Evolutionary conservation across 2,113 vertebrate species (phyloP).

Genomic region (Struthio camelus): DNA sequence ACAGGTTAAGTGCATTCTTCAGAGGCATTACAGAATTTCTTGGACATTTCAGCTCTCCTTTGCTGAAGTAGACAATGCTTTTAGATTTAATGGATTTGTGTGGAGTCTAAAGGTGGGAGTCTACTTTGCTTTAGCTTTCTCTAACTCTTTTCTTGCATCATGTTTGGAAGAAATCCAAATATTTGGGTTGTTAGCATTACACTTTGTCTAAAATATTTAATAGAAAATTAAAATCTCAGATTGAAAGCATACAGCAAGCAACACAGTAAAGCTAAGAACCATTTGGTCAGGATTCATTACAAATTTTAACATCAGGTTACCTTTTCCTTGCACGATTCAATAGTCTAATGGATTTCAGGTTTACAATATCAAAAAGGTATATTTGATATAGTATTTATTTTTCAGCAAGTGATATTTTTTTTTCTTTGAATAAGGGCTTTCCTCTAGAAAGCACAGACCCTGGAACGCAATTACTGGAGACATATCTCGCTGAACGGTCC

Average conservation of each 20-base stretch:
- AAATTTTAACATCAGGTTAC: neutral
- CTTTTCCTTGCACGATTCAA: neutral
- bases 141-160: too few relatives aligned
- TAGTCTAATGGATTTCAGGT: neutral
- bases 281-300: neutral
- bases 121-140: neutral
- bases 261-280: neutral
- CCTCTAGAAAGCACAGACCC: neutral
- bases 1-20: neutral
- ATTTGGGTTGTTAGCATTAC: neutral
- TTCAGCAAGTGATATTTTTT: neutral
- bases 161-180: neutral
- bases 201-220: neutral
- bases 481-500: neutral
- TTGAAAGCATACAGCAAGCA: neutral
- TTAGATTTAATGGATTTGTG: neutral
- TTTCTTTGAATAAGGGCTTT: neutral
- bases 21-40: neutral
- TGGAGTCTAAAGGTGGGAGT: neutral
- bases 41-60: neutral
- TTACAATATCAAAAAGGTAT: neutral
- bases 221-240: neutral
- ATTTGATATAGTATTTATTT: neutral
- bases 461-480: neutral
- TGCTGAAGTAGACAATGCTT: neutral